A percentile compares a stretch with the other conserved stretches of the same genome.
These are phyloP conservation scores for Coelopa pilipes DNA, from an alignment of 2,888 invertebrate species.

Conservation along the genomic window DNA sequence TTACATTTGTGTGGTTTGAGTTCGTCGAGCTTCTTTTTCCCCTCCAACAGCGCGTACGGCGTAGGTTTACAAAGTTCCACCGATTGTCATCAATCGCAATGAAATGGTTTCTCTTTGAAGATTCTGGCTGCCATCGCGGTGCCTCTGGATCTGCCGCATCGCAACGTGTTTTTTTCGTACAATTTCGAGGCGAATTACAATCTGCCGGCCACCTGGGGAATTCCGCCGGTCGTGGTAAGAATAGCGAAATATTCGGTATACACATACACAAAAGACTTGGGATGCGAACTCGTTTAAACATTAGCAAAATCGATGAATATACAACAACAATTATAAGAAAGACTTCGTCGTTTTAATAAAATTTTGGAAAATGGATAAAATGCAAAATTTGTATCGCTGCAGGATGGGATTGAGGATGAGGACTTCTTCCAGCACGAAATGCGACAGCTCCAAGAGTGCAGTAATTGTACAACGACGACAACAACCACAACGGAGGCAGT, in stretches of 20 bases:
- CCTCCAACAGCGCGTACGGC: constrained; percentile 61
- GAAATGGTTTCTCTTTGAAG: constrained; percentile 61
- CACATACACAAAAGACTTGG: too few species aligned
- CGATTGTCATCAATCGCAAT: neutral
- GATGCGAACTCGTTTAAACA: too few species aligned
- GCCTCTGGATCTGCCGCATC: constrained; percentile 76
- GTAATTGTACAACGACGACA: constrained; percentile 36
- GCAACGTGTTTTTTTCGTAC: constrained; percentile 78
- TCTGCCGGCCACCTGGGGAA: constrained; percentile 69
- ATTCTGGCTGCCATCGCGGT: constrained; percentile 78
- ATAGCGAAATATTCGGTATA: neutral
- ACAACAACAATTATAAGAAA: too few species aligned
- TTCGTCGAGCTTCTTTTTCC: constrained; percentile 52
- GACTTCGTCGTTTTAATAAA: neutral
- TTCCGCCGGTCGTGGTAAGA: constrained; percentile 58
- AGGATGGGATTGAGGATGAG: constrained; percentile 48
- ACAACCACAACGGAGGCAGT: constrained; percentile 37
- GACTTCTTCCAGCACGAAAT: constrained; percentile 40
- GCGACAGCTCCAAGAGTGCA: constrained; percentile 32
- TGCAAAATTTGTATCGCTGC: neutral
- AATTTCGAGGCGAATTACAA: constrained; percentile 79
- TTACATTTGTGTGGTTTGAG: neutral
- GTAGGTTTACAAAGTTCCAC: constrained; percentile 49
- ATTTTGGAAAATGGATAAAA: neutral
- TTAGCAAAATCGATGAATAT: too few species aligned